These are phyloP conservation scores for Dendrophyllia cribrosa DNA, from an alignment of 64 coral and sea anemone genomes.

Conservation along the genomic window DNA sequence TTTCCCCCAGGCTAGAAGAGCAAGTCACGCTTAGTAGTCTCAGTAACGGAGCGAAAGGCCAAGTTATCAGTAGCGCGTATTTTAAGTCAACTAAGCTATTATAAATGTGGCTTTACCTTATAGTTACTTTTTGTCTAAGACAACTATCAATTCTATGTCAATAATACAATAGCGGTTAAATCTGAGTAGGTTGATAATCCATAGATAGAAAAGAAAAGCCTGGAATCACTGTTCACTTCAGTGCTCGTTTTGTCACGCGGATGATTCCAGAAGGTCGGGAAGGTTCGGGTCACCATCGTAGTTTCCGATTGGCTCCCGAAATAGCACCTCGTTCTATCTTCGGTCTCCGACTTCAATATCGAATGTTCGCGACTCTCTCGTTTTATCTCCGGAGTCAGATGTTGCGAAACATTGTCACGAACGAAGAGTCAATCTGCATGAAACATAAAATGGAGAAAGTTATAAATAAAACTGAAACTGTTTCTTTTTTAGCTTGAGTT, in stretches of 20 bases:
- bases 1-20: conserved; percentile 27
- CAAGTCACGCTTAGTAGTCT: conserved; percentile 13
- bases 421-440: neutral
- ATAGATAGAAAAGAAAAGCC: conserved; percentile 8
- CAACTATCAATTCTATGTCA: conserved; percentile 20
- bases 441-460: neutral
- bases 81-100: conserved; percentile 16
- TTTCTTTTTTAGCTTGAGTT: neutral
- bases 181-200: neutral
- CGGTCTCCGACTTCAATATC: neutral
- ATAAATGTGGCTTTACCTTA: neutral
- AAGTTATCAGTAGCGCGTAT: conserved; percentile 2
- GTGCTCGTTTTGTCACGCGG: conserved; percentile 8
- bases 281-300: conserved; percentile 26
- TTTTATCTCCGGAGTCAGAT: neutral
- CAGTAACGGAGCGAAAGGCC: neutral
- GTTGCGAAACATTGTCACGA: conserved; percentile 57
- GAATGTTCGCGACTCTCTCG: conserved; percentile 37
- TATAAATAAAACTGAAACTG: conserved; percentile 2
- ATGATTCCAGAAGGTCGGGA: conserved; percentile 31
- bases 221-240: conserved; percentile 16
- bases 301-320: conserved; percentile 28
- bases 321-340: conserved; percentile 18
- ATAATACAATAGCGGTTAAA: conserved; percentile 13
- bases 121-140: conserved; percentile 2